Evolutionary conservation across 2,113 vertebrate genomes (phyloP), one percentile per base, ranked within the genome.

Genomic region (Accipiter cooperii): DNA sequence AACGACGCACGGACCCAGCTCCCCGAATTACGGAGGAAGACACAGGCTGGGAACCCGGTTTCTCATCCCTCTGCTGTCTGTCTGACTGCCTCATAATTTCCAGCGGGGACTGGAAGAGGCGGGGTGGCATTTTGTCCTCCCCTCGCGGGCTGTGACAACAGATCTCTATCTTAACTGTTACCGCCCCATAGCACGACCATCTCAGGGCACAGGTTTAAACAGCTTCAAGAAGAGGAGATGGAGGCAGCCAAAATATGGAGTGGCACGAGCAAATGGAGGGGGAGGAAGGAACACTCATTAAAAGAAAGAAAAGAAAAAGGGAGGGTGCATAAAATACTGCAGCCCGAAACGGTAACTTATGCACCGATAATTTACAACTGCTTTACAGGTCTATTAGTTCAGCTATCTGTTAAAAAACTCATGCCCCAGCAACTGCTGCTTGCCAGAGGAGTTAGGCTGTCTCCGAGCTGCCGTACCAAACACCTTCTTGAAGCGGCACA

Each of bases 321-420:
- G 34, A 80, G 58, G 26, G 44, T 66, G 69, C 78, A 87, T 76
- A 74, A 87, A 91, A 91, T 78, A 33, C 19, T 84, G 71, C 71
- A 91, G 64, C 63, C 93, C 82, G 93, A 88, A 94, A 94, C 10
- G 34, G 79, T 90, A 98, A 97, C 91, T 79, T 97, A 93, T 87
- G 83, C 91, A 96, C 87, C 1, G 84, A 95, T 69, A 97, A 96
- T 85, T 95, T 92, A 96, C 46, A 46, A 77, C 95, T 95, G 90
- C 63, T 96, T 96, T 91, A 86, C 68, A 95, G 86, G 73, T 94
- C 77, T 97, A 19, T 91, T 90, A 89, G 60, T 87, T 96, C 83
- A 93, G 85, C 75, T 96, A 63, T 93, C 91, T 95, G 81, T 85
- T 95, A 90, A 96, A 96, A 97, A 95, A 54, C 69, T 84, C 52